Evolutionary conservation across 2,888 invertebrate species (phyloP).

Genomic region (Criorhina ranunculi): DNA sequence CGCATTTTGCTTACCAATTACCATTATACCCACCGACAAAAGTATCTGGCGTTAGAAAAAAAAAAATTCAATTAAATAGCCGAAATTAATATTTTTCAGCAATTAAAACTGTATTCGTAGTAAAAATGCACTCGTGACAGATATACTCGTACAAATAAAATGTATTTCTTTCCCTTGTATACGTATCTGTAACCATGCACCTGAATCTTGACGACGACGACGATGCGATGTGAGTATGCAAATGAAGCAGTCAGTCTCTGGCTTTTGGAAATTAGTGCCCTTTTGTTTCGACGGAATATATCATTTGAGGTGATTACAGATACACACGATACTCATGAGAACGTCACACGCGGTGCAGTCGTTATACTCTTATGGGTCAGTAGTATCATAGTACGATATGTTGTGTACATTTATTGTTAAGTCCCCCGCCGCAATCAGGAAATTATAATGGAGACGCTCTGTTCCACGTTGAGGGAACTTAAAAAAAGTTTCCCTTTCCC

Average conservation of each 20-base stretch:
- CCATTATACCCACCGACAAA: neutral
- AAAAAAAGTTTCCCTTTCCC: conserved; percentile 10
- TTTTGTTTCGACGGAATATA: conserved; percentile 54
- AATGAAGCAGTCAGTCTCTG: conserved; percentile 31
- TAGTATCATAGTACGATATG: neutral
- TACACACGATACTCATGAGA: conserved; percentile 62
- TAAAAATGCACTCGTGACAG: conserved; percentile 4
- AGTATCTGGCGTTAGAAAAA: neutral
- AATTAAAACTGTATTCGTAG: conserved; percentile 48
- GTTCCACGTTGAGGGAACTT: neutral
- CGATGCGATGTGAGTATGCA: conserved; percentile 30
- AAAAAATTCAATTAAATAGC: neutral
- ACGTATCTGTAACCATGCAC: conserved; percentile 1
- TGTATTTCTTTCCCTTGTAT: neutral
- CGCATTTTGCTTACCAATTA: conserved; percentile 14
- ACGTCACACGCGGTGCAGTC: conserved; percentile 21
- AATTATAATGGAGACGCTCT: neutral
- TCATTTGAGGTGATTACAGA: conserved; percentile 49
- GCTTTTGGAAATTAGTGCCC: conserved; percentile 45
- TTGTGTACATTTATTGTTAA: too few species aligned
- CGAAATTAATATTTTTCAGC: conserved; percentile 17
- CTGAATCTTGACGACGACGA: neutral
- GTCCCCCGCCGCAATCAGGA: neutral
- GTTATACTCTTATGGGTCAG: conserved; percentile 40
- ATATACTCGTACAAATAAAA: neutral